These are phyloP conservation scores for Pseudeuparius sepicola DNA, from an alignment of 2,888 invertebrate species.

Conservation along the genomic window DNA sequence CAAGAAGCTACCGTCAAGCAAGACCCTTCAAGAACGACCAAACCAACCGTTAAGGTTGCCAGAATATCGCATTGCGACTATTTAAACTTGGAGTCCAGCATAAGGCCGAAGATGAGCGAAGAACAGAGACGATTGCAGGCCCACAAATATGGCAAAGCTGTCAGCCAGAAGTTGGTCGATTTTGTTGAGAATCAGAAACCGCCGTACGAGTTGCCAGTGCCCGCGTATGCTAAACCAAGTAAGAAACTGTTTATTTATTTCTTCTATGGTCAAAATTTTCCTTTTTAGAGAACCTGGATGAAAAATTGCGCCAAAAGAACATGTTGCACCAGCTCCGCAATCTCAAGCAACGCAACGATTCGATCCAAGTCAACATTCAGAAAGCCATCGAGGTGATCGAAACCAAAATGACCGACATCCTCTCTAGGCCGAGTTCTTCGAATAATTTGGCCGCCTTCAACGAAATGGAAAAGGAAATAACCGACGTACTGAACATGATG, in stretches of 20 bases:
- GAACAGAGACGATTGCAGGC: slow-evolving; percentile 23
- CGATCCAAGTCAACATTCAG: slow-evolving; percentile 29
- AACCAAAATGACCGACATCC: slow-evolving; percentile 28
- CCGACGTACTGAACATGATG: slow-evolving; percentile 28
- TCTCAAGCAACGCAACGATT: slow-evolving; percentile 25
- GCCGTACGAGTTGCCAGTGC: slow-evolving; percentile 11
- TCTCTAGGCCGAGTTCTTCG: slow-evolving; percentile 20
- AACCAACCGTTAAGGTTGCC: too few relatives aligned
- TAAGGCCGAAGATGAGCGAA: background rate
- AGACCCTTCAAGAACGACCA: too few relatives aligned
- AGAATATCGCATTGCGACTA: too few relatives aligned
- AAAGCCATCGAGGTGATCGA: slow-evolving; percentile 31
- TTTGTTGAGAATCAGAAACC: slow-evolving; percentile 24
- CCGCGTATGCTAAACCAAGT: slow-evolving; percentile 20
- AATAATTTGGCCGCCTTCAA: slow-evolving; percentile 27
- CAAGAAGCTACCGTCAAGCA: too few relatives aligned
- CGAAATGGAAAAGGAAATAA: slow-evolving; percentile 31
- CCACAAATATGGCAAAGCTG: slow-evolving; percentile 25
- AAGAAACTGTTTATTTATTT: too few relatives aligned
- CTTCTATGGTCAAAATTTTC: too few relatives aligned
- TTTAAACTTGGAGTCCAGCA: slow-evolving; percentile 1
- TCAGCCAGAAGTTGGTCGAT: slow-evolving; percentile 22
- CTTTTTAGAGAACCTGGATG: too few relatives aligned
- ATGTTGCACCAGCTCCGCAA: slow-evolving; percentile 22
- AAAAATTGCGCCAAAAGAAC: slow-evolving; percentile 16